Conservation (phyloP, 2,797 vertebrate species). For the Threskiornis aethiopicus region DNA sequence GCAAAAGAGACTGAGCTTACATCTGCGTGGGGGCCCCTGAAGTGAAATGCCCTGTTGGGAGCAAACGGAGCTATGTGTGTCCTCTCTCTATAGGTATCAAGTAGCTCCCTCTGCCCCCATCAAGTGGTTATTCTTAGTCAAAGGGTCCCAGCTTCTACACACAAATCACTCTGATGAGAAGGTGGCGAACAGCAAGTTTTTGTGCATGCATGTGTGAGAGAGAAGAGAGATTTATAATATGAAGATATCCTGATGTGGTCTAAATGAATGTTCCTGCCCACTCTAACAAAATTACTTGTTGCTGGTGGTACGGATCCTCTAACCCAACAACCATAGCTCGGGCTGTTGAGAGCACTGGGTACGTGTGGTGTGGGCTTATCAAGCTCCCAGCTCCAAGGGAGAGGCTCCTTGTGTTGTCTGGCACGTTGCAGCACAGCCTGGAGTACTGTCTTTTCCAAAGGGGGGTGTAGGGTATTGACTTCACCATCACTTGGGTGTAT, state of each 20-base stretch:
- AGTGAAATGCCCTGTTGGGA: not conserved
- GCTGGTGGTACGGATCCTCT: not conserved
- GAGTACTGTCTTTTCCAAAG: not conserved
- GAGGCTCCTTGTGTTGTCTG: not conserved
- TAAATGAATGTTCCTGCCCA: not conserved
- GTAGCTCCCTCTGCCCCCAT: not conserved
- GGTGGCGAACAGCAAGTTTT: not conserved
- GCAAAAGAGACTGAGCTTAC: not conserved
- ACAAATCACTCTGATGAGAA: not conserved
- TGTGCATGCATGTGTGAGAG: rapidly evolving
- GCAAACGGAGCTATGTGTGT: not conserved
- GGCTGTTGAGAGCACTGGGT: not conserved
- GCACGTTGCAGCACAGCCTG: rapidly evolving
- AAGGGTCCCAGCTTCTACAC: not conserved
- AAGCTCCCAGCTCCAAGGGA: not conserved
- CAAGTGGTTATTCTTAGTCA: not conserved
- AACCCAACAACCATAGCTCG: not conserved
- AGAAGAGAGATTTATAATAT: not conserved
- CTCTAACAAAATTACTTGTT: not conserved
- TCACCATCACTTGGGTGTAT: not conserved
- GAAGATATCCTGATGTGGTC: not conserved
- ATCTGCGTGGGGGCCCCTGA: not conserved
- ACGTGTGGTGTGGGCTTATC: rapidly evolving
- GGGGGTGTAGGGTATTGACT: not conserved
- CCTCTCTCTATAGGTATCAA: not conserved